Conservation (phyloP, 37 sponge, comb jelly and placozoan genomes). For the Halisarca cf. caerulea region DNA sequence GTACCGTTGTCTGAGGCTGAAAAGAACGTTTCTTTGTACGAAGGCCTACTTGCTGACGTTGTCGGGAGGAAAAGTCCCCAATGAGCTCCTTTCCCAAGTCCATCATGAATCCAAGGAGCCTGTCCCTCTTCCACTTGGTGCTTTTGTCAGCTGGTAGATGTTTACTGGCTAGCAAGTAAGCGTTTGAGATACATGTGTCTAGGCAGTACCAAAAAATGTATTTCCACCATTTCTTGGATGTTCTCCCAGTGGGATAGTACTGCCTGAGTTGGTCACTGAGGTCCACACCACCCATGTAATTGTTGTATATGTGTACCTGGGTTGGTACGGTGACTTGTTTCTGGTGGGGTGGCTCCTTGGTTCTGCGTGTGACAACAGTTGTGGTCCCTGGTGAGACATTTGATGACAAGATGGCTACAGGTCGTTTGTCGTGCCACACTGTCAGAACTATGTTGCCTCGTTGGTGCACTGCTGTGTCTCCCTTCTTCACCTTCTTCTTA, state of each 20-base stretch:
- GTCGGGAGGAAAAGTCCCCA: too few relatives aligned
- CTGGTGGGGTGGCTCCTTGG: neutral
- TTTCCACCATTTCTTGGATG: neutral
- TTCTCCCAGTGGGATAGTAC: neutral
- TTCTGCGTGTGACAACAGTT: neutral
- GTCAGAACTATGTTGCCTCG: neutral
- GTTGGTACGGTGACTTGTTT: neutral
- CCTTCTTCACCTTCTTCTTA: neutral
- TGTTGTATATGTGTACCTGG: neutral
- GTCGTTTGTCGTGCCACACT: constrained; percentile 2
- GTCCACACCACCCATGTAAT: neutral
- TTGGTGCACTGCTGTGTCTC: neutral
- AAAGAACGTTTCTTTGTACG: too few relatives aligned
- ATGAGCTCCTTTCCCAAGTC: too few relatives aligned
- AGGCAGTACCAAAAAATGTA: neutral
- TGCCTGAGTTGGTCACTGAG: neutral
- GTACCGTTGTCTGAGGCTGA: too few relatives aligned
- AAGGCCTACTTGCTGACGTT: too few relatives aligned
- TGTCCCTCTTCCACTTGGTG: too few relatives aligned
- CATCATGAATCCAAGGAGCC: too few relatives aligned
- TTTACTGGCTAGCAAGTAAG: too few relatives aligned
- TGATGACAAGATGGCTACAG: neutral
- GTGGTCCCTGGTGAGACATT: neutral
- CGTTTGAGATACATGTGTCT: neutral
- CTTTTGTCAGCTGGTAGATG: too few relatives aligned